Evolutionary conservation across 2,797 vertebrate genomes (phyloP), one percentile per base, ranked within the genome.

Genomic region (Gobio occitaniae): DNA sequence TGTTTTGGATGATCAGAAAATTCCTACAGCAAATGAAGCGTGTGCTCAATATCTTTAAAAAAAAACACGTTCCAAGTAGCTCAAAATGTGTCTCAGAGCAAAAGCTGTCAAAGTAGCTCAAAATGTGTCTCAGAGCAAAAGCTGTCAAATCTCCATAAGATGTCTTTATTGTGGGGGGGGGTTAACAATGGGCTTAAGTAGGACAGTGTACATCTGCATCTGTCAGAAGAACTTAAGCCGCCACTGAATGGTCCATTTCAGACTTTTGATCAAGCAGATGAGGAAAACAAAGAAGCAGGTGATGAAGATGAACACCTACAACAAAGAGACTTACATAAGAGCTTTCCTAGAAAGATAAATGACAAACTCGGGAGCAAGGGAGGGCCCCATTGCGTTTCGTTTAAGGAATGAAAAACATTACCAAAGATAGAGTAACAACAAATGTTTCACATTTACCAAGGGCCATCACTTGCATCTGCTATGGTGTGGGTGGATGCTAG

Each of bases 271-370:
- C 74, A 70, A 56, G 56, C 25, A 65, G 15, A 61, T 25, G 25
- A 66, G 25, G 29, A 61, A 82, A 65, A 70, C 8, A 48, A 5
- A 15, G 48, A 38, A 61, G 47, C 74, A 71, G 75, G 15, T 78
- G 72, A 78, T 44, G 56, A 70, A 9, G 59, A 84, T 7, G n/a
- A 82, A 63, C 17, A 59, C 36, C 32, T 13, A 29, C 15, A 59
- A 59, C 12, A 32, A 63, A 68, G 66, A 54, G 21, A 29, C 50
- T 85, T 86, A 68, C 77, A 74, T 76, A 85, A 86, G 76, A 63
- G 36, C 72, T 76, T 76, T 41, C 32, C 32, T 17, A 56, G 52
- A 68, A 65, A 76, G 61, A 74, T 61, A 63, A n/a, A 32, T 75
- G 65, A 68, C 78, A 66, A 59, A 82, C 52, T 44, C n/a, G 6